Conservation (phyloP, 2,113 vertebrate species). For the Corvus moneduloides region DNA sequence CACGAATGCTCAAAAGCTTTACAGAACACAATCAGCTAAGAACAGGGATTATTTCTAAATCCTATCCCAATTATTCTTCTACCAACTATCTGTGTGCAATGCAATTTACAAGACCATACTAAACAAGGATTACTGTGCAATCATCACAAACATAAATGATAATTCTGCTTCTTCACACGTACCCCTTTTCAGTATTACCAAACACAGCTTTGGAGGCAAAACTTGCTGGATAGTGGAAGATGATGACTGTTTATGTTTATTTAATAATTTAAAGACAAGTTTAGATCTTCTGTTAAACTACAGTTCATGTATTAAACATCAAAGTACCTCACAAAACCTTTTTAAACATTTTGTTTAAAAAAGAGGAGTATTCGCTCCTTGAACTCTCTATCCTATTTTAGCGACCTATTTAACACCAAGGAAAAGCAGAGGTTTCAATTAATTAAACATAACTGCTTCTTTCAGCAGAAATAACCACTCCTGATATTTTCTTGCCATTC, state of each 20-base stretch:
- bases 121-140: background rate
- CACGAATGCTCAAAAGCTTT: background rate
- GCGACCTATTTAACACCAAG: constrained; percentile 25
- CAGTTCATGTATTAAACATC: background rate
- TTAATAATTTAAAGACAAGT: background rate
- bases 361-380: background rate
- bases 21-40: background rate
- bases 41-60: background rate
- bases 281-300: background rate
- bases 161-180: background rate
- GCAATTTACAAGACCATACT: background rate
- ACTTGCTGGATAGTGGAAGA: background rate
- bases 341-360: background rate
- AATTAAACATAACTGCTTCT: constrained; percentile 44
- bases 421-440: constrained; percentile 45
- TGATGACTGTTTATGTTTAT: background rate
- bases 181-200: background rate
- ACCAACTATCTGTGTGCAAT: background rate
- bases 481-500: background rate
- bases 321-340: background rate
- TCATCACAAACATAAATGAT: background rate
- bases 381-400: background rate
- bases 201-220: background rate
- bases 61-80: constrained; percentile 21
- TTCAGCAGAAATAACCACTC: background rate